Evolutionary conservation across 2,113 vertebrate genomes (phyloP), one percentile per base, ranked within the genome.

Genomic region (Alces alces): DNA sequence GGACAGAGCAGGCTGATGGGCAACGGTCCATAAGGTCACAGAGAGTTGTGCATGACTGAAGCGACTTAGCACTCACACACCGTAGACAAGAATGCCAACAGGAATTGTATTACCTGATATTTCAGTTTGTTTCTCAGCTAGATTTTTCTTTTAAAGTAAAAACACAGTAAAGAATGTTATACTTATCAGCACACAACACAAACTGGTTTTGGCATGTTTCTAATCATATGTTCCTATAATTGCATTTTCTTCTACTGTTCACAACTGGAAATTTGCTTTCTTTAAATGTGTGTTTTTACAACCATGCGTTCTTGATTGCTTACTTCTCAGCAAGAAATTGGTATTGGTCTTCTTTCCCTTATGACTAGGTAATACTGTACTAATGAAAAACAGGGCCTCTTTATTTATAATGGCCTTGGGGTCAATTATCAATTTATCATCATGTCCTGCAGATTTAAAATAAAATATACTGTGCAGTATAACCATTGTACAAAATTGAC

Each of bases 341-440:
- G 36, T 95, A 96, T 97, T 0, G 3, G 39, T 97, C 93, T 96
- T 95, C 89, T 97, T 98, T 97, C 95, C 96, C 97, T 96, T 98
- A 98, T 98, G 98, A 99, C 97, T 28, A 97, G 96, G 97, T 98
- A 98, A 98, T 96, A 99, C 97, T 99, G 97, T 96, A 98, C 98
- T 99, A 99, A 99, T 99, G 99, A 99, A 98, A 99, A 99, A 98
- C 98, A 99, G 98, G 98, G 84, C 98, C 98, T 98, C 98, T 99
- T 99, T 99, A 99, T 99, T 99, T 99, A 98, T 98, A 98, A 96
- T 99, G 99, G 99, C 99, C 99, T 99, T 98, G 96, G 92, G 99
- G 99, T 99, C 98, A 99, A 98, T 99, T 99, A 99, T 99, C 99
- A 99, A 99, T 99, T 99, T 99, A 99, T 99, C 99, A 99, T 99